Evolutionary conservation across 2,888 invertebrate genomes (phyloP).

Genomic region (Hoplodrina ambigua): DNA sequence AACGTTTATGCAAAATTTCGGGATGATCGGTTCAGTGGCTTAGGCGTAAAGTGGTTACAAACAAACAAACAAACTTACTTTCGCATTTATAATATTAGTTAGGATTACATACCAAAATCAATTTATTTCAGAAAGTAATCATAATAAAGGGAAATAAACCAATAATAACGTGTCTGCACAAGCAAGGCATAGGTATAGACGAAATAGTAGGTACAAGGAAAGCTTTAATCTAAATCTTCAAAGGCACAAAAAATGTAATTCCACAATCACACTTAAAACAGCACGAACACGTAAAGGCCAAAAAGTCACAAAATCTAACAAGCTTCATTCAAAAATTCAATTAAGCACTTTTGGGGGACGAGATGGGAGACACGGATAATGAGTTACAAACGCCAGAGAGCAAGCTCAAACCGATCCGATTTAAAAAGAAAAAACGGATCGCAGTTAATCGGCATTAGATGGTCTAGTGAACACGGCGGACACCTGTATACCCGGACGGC

Average conservation of each 20-base stretch:
- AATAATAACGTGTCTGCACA: not conserved
- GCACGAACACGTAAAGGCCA: constrained; percentile 37
- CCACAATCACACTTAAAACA: constrained; percentile 13
- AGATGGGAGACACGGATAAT: constrained; percentile 68
- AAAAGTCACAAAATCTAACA: constrained; percentile 67
- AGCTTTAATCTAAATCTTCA: not conserved
- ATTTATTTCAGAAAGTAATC: not conserved
- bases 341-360: constrained; percentile 67
- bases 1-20: no score
- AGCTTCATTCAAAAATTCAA: constrained; percentile 77
- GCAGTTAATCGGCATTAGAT: constrained; percentile 79
- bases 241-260: not conserved
- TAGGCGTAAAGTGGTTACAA: no score
- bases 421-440: constrained; percentile 63
- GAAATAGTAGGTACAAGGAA: not conserved
- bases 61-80: no score
- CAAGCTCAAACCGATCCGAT: constrained; percentile 72
- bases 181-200: not conserved
- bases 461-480: constrained; percentile 77
- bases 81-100: no score
- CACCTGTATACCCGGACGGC: constrained; percentile 51
- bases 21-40: no score
- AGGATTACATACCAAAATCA: no score
- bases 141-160: not conserved
- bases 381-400: constrained; percentile 76